These are phyloP conservation scores for Tethya wilhelma DNA, from an alignment of 37 sponge, comb jelly and placozoan genomes.

Conservation along the genomic window DNA sequence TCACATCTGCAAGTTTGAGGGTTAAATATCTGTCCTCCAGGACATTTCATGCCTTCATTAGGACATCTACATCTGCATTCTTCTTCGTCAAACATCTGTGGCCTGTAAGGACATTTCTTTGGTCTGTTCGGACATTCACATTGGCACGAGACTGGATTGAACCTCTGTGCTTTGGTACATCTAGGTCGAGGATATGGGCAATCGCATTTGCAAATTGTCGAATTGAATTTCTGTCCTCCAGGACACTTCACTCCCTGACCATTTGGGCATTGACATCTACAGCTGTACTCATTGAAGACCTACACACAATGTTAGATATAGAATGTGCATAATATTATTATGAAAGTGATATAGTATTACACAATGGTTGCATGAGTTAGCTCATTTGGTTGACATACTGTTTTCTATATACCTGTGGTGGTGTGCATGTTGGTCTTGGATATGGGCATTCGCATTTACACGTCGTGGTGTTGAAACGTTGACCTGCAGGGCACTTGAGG, in stretches of 20 bases:
- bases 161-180: slow-evolving; percentile 9
- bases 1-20: slow-evolving; percentile 30
- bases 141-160: slow-evolving; percentile 22
- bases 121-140: too few species aligned
- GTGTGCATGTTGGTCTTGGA: background rate
- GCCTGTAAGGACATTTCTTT: slow-evolving; percentile 7
- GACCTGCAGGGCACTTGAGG: slow-evolving; percentile 1
- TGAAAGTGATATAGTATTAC: too few species aligned
- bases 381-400: background rate
- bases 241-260: background rate
- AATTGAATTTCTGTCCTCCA: background rate
- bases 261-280: background rate
- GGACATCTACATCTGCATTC: slow-evolving; percentile 1
- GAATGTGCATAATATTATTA: too few species aligned
- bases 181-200: background rate
- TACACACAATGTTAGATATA: background rate
- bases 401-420: background rate
- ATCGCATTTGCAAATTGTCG: slow-evolving; percentile 11
- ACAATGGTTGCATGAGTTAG: slow-evolving; percentile 4
- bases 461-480: slow-evolving; percentile 20
- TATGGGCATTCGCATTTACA: slow-evolving; percentile 48
- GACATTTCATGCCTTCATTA: background rate
- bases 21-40: slow-evolving; percentile 4
- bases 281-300: slow-evolving; percentile 13
- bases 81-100: background rate